Evolutionary conservation across 2,888 invertebrate species (phyloP).

Genomic region (Sialis lutaria): DNA sequence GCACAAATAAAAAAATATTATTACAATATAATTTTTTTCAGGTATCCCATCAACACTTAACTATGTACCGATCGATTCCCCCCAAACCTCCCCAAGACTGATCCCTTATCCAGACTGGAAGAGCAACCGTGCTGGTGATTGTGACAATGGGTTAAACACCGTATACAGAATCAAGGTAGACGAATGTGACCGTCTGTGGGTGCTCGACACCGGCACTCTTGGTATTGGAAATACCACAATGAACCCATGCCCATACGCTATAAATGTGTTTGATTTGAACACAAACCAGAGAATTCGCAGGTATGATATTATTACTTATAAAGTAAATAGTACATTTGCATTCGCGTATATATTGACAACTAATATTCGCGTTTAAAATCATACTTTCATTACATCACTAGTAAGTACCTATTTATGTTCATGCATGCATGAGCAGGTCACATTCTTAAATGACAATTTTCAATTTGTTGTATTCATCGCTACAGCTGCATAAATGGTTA

Average conservation of each 20-base stretch:
- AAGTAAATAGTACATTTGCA: no score
- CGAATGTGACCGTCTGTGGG: slow-evolving; percentile 65
- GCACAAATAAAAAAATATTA: neutral
- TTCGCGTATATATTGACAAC: no score
- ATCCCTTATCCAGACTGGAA: slow-evolving; percentile 64
- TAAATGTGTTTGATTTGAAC: slow-evolving; percentile 59
- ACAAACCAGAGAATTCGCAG: slow-evolving; percentile 50
- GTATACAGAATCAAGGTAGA: slow-evolving; percentile 68
- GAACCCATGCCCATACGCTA: slow-evolving; percentile 61
- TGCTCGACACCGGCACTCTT: slow-evolving; percentile 65
- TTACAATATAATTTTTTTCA: slow-evolving; percentile 17
- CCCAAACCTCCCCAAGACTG: slow-evolving; percentile 47
- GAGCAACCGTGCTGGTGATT: slow-evolving; percentile 58
- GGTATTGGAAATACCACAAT: slow-evolving; percentile 60
- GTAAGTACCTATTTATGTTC: no score
- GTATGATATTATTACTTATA: slow-evolving; percentile 8
- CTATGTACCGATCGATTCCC: slow-evolving; percentile 52
- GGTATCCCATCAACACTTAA: slow-evolving; percentile 69
- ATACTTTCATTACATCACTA: no score
- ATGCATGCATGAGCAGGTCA: no score
- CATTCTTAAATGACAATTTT: no score
- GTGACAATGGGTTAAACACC: slow-evolving; percentile 54
- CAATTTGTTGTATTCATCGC: no score
- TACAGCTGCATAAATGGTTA: no score
- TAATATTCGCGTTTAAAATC: no score